phyloP scores from a whole-genome alignment of 23 tunicate species.

The Styela clava region DNA sequence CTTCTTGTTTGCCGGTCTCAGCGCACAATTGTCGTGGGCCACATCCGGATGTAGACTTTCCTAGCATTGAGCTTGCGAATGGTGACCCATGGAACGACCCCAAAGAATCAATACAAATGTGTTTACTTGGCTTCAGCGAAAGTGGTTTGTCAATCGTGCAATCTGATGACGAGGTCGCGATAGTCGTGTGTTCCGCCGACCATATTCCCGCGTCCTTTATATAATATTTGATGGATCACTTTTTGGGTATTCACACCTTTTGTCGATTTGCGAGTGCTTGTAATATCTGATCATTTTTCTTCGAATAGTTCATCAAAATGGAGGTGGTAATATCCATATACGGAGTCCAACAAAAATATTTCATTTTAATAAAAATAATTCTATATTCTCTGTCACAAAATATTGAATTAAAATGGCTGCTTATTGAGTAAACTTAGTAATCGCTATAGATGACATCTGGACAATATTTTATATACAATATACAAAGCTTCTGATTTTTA shows the following conservation, averaged over 20 bases:
- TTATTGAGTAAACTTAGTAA: too few species aligned
- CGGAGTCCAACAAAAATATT: too few species aligned
- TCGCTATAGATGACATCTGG: too few species aligned
- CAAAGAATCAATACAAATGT: conserved; percentile 10
- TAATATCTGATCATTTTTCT: too few species aligned
- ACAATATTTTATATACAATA: too few species aligned
- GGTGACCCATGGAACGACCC: conserved; percentile 1
- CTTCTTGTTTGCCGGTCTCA: not conserved
- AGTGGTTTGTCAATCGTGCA: not conserved
- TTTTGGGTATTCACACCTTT: not conserved
- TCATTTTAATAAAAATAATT: too few species aligned
- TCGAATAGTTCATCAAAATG: too few species aligned
- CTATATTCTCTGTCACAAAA: too few species aligned
- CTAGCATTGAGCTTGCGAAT: not conserved
- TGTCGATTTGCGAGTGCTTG: too few species aligned
- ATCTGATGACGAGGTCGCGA: not conserved
- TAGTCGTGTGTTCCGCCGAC: not conserved
- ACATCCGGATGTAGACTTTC: conserved; percentile 7
- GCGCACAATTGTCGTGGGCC: not conserved
- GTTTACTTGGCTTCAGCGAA: not conserved
- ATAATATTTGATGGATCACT: not conserved
- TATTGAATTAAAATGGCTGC: too few species aligned
- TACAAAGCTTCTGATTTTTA: too few species aligned
- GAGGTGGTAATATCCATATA: too few species aligned
- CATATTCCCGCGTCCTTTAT: not conserved